Conservation (phyloP, 2,113 vertebrate genomes). For the Pomatostomus ruficeps region DNA sequence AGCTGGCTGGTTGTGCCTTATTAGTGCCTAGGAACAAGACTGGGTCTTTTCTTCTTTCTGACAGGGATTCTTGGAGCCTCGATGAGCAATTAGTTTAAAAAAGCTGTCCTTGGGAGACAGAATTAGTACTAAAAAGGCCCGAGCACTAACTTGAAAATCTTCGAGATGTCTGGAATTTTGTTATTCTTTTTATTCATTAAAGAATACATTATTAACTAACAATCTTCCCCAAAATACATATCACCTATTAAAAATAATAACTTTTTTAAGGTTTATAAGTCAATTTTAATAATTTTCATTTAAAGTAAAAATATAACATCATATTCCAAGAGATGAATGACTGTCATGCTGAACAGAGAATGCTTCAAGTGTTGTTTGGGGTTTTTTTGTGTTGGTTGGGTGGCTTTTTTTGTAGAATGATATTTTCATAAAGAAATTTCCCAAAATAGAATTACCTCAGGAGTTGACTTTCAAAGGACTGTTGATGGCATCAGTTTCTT, state of each 20-base stretch:
- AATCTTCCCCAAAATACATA: neutral
- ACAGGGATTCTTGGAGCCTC: conserved; percentile 59
- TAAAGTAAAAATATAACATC: neutral
- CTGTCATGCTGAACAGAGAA: conserved; percentile 21
- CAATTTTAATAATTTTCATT: conserved; percentile 32
- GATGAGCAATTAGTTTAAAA: conserved; percentile 71
- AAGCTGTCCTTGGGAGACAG: conserved; percentile 54
- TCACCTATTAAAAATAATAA: neutral
- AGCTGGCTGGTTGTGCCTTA: conserved; percentile 67
- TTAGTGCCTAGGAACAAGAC: conserved; percentile 65
- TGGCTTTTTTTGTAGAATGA: conserved; percentile 19
- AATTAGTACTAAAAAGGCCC: conserved; percentile 48
- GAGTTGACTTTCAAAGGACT: conserved; percentile 41
- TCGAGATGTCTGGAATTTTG: conserved; percentile 53
- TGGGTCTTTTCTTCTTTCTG: conserved; percentile 62
- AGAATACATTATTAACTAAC: conserved; percentile 50
- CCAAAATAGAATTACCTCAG: conserved; percentile 34
- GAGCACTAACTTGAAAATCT: conserved; percentile 60
- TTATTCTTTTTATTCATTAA: conserved; percentile 28
- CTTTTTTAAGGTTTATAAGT: conserved; percentile 23
- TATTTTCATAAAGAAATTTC: conserved; percentile 56
- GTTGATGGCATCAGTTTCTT: conserved; percentile 36
- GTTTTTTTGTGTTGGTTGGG: neutral
- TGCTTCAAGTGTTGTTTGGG: neutral
- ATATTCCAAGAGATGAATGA: conserved; percentile 24